These are phyloP conservation scores for Proisotoma minuta DNA, from an alignment of 2,888 invertebrate species.

Conservation along the genomic window DNA sequence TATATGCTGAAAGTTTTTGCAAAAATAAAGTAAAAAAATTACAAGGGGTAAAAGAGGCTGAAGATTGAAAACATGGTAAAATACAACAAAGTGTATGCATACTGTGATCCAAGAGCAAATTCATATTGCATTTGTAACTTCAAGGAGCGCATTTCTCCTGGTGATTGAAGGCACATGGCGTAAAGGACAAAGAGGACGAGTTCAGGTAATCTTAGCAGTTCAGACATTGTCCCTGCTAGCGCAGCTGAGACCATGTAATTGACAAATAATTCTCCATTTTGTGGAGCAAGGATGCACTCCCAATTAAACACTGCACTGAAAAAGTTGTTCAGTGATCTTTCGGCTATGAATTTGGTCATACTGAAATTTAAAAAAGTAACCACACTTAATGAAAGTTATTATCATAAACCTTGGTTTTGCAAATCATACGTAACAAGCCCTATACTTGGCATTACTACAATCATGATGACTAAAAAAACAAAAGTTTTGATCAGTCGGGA, in stretches of 20 bases:
- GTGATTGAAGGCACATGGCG: background rate
- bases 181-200: background rate
- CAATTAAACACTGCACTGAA: background rate
- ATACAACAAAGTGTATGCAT: background rate
- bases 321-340: background rate
- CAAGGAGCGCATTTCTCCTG: background rate
- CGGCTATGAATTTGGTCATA: background rate
- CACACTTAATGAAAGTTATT: background rate
- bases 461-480: background rate
- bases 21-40: too few relatives aligned
- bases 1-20: too few relatives aligned
- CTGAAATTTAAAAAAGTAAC: background rate
- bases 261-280: conserved; percentile 2
- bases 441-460: background rate
- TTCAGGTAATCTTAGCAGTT: background rate
- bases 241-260: background rate
- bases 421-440: background rate
- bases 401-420: background rate
- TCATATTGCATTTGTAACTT: background rate
- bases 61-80: background rate
- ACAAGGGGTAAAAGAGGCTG: background rate
- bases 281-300: background rate
- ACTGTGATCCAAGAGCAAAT: background rate
- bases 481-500: background rate
- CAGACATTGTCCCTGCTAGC: background rate